Conservation (phyloP, 2,797 vertebrate species). For the Valencia hispanica region DNA sequence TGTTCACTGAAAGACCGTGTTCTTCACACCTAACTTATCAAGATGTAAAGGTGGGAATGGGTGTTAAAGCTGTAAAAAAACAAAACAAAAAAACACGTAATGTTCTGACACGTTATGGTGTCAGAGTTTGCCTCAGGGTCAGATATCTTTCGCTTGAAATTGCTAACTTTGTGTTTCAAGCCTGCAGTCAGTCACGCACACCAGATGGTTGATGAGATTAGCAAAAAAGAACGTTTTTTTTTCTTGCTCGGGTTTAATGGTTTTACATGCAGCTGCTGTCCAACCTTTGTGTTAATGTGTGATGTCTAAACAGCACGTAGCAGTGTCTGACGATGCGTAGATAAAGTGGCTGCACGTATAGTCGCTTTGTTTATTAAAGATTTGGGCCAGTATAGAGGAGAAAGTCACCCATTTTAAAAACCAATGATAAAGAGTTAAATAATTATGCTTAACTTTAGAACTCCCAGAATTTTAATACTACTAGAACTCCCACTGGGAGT, state of each 20-base stretch:
- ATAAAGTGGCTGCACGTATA: neutral
- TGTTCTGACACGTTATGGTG: neutral
- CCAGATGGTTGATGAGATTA: neutral
- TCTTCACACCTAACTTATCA: neutral
- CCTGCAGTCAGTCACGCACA: slow-evolving; percentile 6
- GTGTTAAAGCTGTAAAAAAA: neutral
- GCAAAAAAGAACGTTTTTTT: neutral
- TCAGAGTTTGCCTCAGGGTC: neutral
- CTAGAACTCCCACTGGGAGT: no score
- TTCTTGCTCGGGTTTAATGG: neutral
- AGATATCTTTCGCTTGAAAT: neutral
- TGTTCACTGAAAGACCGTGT: neutral
- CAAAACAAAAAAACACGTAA: neutral
- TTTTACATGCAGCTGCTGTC: neutral
- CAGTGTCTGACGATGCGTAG: neutral
- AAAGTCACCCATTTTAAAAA: neutral
- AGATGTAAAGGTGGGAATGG: neutral
- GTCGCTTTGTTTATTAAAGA: neutral
- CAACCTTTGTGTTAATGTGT: neutral
- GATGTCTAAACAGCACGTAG: neutral
- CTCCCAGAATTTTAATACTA: no score
- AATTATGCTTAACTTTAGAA: neutral
- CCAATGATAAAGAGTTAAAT: neutral
- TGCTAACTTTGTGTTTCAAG: neutral
- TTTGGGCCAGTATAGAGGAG: neutral